Base-by-base conservation (phyloP, 2,113 vertebrate species). In the Ranitomeya imitator region DNA sequence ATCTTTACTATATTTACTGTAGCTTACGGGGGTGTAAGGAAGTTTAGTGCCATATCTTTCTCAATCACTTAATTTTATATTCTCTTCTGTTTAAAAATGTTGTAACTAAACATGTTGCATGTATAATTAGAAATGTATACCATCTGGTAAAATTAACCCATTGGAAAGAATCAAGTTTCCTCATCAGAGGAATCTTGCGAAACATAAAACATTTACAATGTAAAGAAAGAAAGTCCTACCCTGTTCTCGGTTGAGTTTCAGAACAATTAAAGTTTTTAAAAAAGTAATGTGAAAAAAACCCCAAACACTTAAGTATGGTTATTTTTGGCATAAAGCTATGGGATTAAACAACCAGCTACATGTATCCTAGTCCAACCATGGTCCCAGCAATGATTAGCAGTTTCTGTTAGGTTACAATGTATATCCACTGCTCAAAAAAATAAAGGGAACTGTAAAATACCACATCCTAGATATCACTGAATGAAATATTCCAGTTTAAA, bases 61-160 rank as follows among this genome's bases (percentile, higher is more conserved):
- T 69, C 65, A 19, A 8, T 71, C 23, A 37, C 4, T 31, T 13
- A 7, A 15, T 31, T 71, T 71, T 5, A 65, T 8, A 14, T 71
- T 71, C 23, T 31, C 60, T 61, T 61, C 5, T 61, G 23, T 71
- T 31, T 31, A 1, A 15, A 9, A 5, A 14, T 31, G 13, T 71
- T 71, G 23, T 31, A 8, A 71, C 23, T 10, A 31, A 71, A 71
- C 23, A 21, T 71, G 7, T 65, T n/a, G 21, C 11, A 26, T 26
- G 14, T 79, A 79, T 26, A 79, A 79, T 23, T 57, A 57, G n/a
- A 79, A 79, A 79, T 15, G 12, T n/a, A 54, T n/a, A 79, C 19
- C 76, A 79, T 59, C 54, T 57, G 78, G 52, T 79, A 79, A 23
- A 12, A 79, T 57, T 26, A 79, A 79, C 23, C 21, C 54, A 79